These are phyloP conservation scores for Heliconius hermathena DNA, from an alignment of 1,140 invertebrate species.

Conservation along the genomic window DNA sequence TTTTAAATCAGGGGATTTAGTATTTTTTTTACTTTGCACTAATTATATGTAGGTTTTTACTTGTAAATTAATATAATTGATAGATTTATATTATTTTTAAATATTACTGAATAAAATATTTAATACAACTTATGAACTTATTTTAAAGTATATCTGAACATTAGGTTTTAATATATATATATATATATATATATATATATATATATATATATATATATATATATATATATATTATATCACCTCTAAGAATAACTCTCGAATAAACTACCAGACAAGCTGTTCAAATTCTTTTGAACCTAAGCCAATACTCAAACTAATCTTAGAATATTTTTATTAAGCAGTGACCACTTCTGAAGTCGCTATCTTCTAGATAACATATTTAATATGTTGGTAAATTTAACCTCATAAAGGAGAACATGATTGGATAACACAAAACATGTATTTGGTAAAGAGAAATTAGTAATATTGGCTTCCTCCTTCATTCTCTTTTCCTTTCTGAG, in stretches of 20 bases:
- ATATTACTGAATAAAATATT: too few species aligned
- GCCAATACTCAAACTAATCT: conserved; percentile 14
- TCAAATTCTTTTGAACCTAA: conserved; percentile 14
- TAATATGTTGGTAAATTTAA: not conserved
- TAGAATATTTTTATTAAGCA: conserved; percentile 18
- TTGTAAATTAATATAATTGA: not conserved
- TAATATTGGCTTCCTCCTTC: too few species aligned
- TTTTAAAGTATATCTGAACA: too few species aligned
- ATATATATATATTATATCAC: not conserved
- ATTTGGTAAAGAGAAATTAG: too few species aligned
- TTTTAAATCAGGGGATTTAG: not conserved
- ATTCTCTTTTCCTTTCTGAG: too few species aligned
- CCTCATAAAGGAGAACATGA: too few species aligned
- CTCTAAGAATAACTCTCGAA: not conserved
- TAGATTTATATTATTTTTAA: too few species aligned
- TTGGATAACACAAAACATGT: too few species aligned
- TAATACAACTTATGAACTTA: too few species aligned
- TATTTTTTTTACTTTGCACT: not conserved
- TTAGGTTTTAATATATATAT: not conserved
- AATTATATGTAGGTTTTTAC: not conserved
- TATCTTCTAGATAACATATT: not conserved
- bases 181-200: not conserved
- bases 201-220: too few species aligned
- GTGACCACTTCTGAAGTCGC: not conserved
- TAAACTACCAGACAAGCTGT: not conserved